Base-by-base conservation (phyloP, 53 echinoderm and acorn worm species). In the Stichopus horrens region DNA sequence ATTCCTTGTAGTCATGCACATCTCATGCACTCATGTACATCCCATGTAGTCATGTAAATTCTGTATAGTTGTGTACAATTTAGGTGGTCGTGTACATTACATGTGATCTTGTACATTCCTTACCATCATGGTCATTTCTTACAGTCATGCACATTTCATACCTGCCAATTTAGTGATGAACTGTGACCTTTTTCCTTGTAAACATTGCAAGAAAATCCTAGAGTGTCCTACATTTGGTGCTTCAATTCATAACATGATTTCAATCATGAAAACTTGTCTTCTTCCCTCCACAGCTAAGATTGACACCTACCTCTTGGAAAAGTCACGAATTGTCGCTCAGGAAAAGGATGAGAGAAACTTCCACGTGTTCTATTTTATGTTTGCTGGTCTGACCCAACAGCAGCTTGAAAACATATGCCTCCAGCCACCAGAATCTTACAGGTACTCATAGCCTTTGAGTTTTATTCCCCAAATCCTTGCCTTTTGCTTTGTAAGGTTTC, bases 291-390 rank as follows among this genome's bases (percentile, higher is more conserved):
- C 88, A 99, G 99, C 96, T 19, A 93, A 92, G 84, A 99, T 99
- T 19, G 96, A 99, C 75, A 93, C 96, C 58, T 99, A 96, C 89
- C 86, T 99, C 9, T 86, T 99, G 16, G 99, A 99, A 88, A 99
- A 99, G 85, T 99, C 99, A 13, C 90, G 99, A 56, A 94, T 99
- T 4, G 94, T 99, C 14, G 88, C 56, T 54, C 94, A 93, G 71
- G 94, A 92, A 8, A 90, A 83, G 54, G 93, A 91, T 52, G 99
- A 99, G 71, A 92, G 93, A 56, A 99, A 99, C 83, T 99, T 99
- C 76, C 99, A 99, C 79, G 93, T 96, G 71, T 99, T 99, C 89
- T 99, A 99, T 79, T 99, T 96, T 77, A 92, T 99, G 93, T 99
- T 99, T 89, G 99, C 99, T 13, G 99, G 99, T 66, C 73, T 99